Evolutionary conservation across 2,797 vertebrate genomes (phyloP), one percentile per base, ranked within the genome.

Genomic region (Hapalemur alaotrensis): DNA sequence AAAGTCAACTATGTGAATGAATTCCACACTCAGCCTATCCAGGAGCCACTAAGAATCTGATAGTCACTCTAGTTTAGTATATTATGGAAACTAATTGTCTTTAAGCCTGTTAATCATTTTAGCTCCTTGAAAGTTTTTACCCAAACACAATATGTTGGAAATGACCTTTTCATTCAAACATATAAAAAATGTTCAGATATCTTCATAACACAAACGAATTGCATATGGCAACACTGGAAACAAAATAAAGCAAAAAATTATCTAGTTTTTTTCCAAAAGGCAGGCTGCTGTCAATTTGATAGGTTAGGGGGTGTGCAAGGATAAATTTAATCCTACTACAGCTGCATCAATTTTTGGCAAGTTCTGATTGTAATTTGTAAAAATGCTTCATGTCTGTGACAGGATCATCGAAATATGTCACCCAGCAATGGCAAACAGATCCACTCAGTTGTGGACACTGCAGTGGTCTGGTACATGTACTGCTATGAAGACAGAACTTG

Each of bases 301-400:
- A 86, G 15, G 38, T 86, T 85, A 84, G 9, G 30, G 9, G 4
- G 15, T 82, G 4, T 81, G 0, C 7, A 46, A 72, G 20, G 28
- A 91, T 70, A 35, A 85, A 95, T 89, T 94, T 35, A 92, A 23
- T 87, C 28, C 5, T 81, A 94, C 18, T 32, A 79, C 28, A 63
- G 13, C 73, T 89, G 50, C 50, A 89, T 92, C 9, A 79, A 46
- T 52, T 89, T 96, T 96, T 83, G 61, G 59, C 95, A 91, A 30
- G 20, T 95, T 94, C 57, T 91, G 50, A 89, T 85, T 91, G 63
- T 14, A 95, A 96, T 87, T 93, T 95, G 52, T 18, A 81, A 79
- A 96, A 94, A 41, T 91, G 52, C 17, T 80, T 93, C 61, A 72
- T 92, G 43, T 95, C 52, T 89, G 35, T 92, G 65, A 75, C 46